Conservation (phyloP, 2,797 vertebrate genomes). For the Hypotaenidia okinawae region DNA sequence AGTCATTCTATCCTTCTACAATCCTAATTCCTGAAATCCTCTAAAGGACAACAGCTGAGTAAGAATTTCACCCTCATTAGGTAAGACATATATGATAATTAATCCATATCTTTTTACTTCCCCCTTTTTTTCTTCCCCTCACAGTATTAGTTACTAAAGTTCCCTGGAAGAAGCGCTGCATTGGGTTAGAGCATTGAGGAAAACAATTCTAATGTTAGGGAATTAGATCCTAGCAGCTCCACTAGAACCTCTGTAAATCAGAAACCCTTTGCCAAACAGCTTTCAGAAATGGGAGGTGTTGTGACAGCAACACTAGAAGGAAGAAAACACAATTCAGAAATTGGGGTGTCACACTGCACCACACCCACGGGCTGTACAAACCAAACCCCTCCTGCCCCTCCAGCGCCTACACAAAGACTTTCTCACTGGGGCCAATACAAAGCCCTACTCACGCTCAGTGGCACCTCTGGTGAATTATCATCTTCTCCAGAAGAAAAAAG, state of each 20-base stretch:
- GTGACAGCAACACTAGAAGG: not conserved
- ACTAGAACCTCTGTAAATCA: not conserved
- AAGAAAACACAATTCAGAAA: not conserved
- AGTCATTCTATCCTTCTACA: not conserved
- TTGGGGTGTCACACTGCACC: not conserved
- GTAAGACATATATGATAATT: not conserved
- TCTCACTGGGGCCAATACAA: too few relatives aligned
- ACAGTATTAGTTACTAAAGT: not conserved
- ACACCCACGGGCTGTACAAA: not conserved
- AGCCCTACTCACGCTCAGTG: not conserved
- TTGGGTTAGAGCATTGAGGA: not conserved
- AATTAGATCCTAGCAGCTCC: not conserved
- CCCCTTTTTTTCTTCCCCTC: too few relatives aligned
- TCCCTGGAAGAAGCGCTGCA: not conserved
- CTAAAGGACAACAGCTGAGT: accelerated
- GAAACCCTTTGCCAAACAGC: not conserved
- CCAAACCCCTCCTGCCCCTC: not conserved
- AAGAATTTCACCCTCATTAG: not conserved
- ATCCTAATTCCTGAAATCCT: not conserved
- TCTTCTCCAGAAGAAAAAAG: not conserved
- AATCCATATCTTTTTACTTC: not conserved
- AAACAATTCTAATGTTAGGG: not conserved
- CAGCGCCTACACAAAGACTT: too few relatives aligned
- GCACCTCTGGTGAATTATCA: not conserved
- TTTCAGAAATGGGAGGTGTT: not conserved